phyloP scores from a whole-genome alignment of 2,797 vertebrate species.

The Okamejei kenojei region DNA sequence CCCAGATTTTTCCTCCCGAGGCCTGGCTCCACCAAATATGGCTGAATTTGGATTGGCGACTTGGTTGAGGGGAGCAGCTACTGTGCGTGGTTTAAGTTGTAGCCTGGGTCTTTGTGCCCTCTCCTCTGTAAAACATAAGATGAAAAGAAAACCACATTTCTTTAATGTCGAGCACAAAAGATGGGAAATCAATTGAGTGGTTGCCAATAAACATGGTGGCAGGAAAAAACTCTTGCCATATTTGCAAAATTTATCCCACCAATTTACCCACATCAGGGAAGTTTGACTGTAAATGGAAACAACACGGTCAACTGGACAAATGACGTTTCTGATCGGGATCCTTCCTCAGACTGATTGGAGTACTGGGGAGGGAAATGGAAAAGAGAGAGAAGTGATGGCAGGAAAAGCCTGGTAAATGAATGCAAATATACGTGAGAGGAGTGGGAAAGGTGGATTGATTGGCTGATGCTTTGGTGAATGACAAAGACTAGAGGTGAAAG shows the following conservation, averaged over 20 bases:
- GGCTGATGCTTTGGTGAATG: too few relatives aligned
- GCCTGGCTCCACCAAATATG: slow-evolving; percentile 94
- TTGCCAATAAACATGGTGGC: not conserved
- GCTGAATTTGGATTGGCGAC: slow-evolving; percentile 97
- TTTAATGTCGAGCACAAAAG: not conserved
- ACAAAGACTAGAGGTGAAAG: too few relatives aligned
- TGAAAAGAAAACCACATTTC: not conserved
- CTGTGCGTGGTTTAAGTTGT: slow-evolving; percentile 94
- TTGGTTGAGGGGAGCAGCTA: slow-evolving; percentile 89
- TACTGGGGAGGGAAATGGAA: too few relatives aligned
- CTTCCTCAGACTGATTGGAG: too few relatives aligned
- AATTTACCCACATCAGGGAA: not conserved
- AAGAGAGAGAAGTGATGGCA: too few relatives aligned
- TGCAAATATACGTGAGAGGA: too few relatives aligned
- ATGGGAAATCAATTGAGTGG: not conserved
- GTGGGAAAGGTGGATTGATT: too few relatives aligned
- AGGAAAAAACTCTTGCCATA: not conserved
- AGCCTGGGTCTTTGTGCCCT: slow-evolving; percentile 88
- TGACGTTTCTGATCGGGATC: too few relatives aligned
- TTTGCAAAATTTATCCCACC: not conserved
- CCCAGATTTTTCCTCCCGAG: slow-evolving; percentile 84
- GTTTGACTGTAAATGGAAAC: not conserved
- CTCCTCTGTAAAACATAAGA: slow-evolving; percentile 71
- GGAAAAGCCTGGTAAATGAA: too few relatives aligned
- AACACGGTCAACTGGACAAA: not conserved